Percentiles rank a stretch among this genome's conserved stretches.
Evolutionary conservation across 2,888 invertebrate species (phyloP).

Genomic region (Sisyra terminalis): DNA sequence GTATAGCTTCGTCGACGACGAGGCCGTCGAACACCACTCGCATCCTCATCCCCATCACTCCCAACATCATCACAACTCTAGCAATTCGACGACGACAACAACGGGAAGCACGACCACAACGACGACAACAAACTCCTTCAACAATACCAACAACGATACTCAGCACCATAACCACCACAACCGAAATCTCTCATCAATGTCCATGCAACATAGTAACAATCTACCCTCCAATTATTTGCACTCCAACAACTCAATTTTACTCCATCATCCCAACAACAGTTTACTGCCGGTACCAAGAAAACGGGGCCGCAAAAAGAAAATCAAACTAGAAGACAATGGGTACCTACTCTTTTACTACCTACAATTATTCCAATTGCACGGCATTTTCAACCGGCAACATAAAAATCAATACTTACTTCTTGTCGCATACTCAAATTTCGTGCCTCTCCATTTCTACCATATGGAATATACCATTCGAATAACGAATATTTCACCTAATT

Average conservation of each 20-base stretch:
- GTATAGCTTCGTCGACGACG: constrained; percentile 75
- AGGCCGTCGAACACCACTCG: constrained; percentile 27
- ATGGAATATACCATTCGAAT: too few relatives aligned
- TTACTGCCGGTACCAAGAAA: constrained; percentile 51
- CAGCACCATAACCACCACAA: constrained; percentile 34
- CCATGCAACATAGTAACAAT: constrained; percentile 27
- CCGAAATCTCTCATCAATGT: constrained; percentile 12
- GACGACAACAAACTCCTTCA: too few relatives aligned
- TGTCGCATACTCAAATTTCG: too few relatives aligned
- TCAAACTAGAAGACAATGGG: constrained; percentile 37
- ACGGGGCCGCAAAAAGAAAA: constrained; percentile 74
- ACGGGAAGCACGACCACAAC: constrained; percentile 27
- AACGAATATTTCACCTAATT: too few relatives aligned
- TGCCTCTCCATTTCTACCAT: too few relatives aligned
- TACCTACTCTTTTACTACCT: too few relatives aligned
- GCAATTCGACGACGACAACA: constrained; percentile 22
- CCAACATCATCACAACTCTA: constrained; percentile 29
- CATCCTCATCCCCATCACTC: constrained; percentile 20
- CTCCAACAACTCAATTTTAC: neutral
- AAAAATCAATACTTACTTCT: too few relatives aligned
- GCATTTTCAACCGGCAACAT: too few relatives aligned
- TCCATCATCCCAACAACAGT: constrained; percentile 16
- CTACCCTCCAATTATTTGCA: constrained; percentile 17
- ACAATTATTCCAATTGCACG: too few relatives aligned
- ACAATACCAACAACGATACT: constrained; percentile 26